Conservation (phyloP, 37 sponge, comb jelly and placozoan genomes). For the Chondrilla cf. caribensis region DNA sequence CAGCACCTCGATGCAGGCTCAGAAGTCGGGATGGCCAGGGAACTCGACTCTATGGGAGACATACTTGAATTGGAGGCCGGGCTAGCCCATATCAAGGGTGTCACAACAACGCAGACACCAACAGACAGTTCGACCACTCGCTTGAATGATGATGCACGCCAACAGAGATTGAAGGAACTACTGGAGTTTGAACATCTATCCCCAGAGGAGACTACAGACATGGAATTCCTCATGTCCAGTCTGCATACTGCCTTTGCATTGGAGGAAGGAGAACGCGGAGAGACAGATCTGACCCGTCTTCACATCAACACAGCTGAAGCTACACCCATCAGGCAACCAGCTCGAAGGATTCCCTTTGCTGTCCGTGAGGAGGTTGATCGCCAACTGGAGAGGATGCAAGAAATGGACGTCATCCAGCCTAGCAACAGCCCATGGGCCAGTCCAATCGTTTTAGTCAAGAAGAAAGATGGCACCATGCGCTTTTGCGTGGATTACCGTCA, state of each 20-base stretch:
- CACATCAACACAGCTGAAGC: conserved; percentile 41
- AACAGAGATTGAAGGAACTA: not conserved
- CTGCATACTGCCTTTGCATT: not conserved
- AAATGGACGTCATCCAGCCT: conserved; percentile 21
- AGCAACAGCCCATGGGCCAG: conserved; percentile 35
- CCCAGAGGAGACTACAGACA: not conserved
- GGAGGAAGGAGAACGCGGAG: conserved; percentile 33
- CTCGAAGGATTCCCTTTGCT: conserved; percentile 24
- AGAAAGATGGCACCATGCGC: conserved; percentile 12
- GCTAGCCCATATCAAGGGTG: too few species aligned
- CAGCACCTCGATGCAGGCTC: conserved; percentile 7
- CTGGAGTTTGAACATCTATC: not conserved
- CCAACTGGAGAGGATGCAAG: conserved; percentile 45
- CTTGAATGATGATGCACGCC: not conserved
- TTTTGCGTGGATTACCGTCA: conserved; percentile 29
- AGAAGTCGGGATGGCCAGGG: conserved; percentile 6
- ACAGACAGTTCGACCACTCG: too few species aligned
- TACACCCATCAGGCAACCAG: conserved; percentile 29
- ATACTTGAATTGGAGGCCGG: too few species aligned
- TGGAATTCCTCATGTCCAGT: not conserved
- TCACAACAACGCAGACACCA: too few species aligned
- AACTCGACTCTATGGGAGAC: not conserved
- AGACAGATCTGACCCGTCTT: conserved; percentile 43
- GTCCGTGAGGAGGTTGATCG: conserved; percentile 30
- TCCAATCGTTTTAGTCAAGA: conserved; percentile 35